Conservation (phyloP, 2,888 invertebrate genomes). For the Eilema sororculum region DNA sequence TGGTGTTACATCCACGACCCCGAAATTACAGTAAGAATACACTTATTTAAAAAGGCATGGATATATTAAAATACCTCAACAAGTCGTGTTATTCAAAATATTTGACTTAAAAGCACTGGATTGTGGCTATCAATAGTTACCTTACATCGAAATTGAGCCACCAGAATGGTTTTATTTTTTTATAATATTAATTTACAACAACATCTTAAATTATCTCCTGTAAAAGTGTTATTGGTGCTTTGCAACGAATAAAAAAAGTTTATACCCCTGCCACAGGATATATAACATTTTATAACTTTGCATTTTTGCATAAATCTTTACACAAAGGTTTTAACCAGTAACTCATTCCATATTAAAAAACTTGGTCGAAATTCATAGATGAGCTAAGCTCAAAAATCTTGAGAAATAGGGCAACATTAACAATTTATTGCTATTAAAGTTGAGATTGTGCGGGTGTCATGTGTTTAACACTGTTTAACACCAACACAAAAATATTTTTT, state of each 20-base stretch:
- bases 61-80: constrained; percentile 57
- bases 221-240: constrained; percentile 52
- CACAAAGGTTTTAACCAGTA: not conserved
- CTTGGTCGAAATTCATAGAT: not conserved
- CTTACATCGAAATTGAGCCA: constrained; percentile 70
- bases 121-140: constrained; percentile 61
- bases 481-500: no score
- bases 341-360: not conserved
- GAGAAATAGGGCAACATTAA: not conserved
- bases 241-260: constrained; percentile 47
- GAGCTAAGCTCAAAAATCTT: not conserved
- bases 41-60: constrained; percentile 17
- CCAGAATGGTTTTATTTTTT: constrained; percentile 59
- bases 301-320: not conserved
- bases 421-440: not conserved
- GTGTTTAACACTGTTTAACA: not conserved
- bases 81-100: constrained; percentile 49
- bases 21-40: constrained; percentile 21
- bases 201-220: constrained; percentile 51
- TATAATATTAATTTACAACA: constrained; percentile 58
- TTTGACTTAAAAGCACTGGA: constrained; percentile 54
- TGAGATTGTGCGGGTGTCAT: not conserved
- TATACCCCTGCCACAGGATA: not conserved
- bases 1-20: constrained; percentile 19
- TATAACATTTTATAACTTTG: constrained; percentile 1